Conservation (phyloP, 1,140 invertebrate species). For the Diorhabda elongata region DNA sequence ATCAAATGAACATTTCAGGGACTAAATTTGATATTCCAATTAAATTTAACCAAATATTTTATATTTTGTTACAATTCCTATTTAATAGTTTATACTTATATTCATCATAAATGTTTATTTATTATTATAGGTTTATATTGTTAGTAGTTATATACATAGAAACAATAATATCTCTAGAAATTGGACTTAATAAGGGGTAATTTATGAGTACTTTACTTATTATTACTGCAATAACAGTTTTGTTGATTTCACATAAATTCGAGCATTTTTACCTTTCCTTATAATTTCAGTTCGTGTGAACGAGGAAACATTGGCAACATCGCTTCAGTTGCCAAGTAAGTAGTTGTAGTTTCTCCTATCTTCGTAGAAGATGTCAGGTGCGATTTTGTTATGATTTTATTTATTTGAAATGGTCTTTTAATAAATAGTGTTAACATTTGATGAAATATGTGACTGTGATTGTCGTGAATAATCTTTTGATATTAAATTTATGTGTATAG, state of each 20-base stretch:
- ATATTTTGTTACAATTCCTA: no score
- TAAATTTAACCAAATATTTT: no score
- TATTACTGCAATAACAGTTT: neutral
- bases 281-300: no score
- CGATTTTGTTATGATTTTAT: conserved; percentile 14
- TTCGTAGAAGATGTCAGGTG: conserved; percentile 9
- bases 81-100: no score
- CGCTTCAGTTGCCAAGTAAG: neutral
- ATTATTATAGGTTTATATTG: no score
- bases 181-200: no score
- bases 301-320: neutral
- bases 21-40: no score
- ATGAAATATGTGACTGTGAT: conserved; percentile 6
- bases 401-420: neutral
- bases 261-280: no score
- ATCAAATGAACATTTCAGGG: no score
- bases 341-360: conserved; percentile 9
- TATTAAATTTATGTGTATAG: neutral
- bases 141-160: no score
- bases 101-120: no score
- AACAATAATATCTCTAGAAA: no score
- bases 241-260: neutral
- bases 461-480: neutral
- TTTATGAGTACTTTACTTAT: neutral
- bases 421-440: neutral